These are phyloP conservation scores for Colletes latitarsis DNA, from an alignment of 1,140 invertebrate species.

Conservation along the genomic window DNA sequence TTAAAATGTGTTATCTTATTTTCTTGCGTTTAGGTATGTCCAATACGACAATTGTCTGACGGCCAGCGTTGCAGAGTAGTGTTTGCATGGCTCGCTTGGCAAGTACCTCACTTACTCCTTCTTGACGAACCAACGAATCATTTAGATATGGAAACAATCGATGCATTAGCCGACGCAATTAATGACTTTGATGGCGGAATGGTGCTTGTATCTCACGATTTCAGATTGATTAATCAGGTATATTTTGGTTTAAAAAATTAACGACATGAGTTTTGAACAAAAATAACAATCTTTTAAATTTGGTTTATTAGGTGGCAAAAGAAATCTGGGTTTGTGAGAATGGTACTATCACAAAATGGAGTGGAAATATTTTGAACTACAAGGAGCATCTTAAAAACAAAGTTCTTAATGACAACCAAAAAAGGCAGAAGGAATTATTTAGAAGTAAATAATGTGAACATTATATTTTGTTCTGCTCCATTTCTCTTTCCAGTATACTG, in stretches of 20 bases:
- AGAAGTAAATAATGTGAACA: slow-evolving; percentile 72
- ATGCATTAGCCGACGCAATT: slow-evolving; percentile 98
- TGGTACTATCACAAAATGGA: slow-evolving; percentile 97
- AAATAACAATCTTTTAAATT: neutral
- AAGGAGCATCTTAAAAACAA: slow-evolving; percentile 96
- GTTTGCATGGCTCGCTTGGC: slow-evolving; percentile 98
- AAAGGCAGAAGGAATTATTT: slow-evolving; percentile 75
- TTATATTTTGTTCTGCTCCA: slow-evolving; percentile 19
- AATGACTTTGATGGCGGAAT: slow-evolving; percentile 99
- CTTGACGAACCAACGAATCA: slow-evolving; percentile 99
- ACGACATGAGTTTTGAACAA: neutral
- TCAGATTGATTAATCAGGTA: slow-evolving; percentile 98
- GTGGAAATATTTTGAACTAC: slow-evolving; percentile 96
- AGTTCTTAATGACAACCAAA: slow-evolving; percentile 86
- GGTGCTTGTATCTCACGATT: slow-evolving; percentile 98
- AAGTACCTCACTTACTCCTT: slow-evolving; percentile 95
- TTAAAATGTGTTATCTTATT: slow-evolving; percentile 16
- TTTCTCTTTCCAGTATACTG: slow-evolving; percentile 62
- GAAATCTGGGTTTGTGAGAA: slow-evolving; percentile 99
- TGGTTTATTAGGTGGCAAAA: slow-evolving; percentile 91
- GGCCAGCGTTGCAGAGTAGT: slow-evolving; percentile 99
- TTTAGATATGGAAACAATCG: slow-evolving; percentile 99
- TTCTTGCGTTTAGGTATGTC: slow-evolving; percentile 88
- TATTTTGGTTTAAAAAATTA: slow-evolving; percentile 50
- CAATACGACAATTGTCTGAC: slow-evolving; percentile 98